Percentiles rank a stretch among this genome's conserved stretches.
phyloP scores from a whole-genome alignment of 1,140 invertebrate species.

The Andrena cerasifolii region DNA sequence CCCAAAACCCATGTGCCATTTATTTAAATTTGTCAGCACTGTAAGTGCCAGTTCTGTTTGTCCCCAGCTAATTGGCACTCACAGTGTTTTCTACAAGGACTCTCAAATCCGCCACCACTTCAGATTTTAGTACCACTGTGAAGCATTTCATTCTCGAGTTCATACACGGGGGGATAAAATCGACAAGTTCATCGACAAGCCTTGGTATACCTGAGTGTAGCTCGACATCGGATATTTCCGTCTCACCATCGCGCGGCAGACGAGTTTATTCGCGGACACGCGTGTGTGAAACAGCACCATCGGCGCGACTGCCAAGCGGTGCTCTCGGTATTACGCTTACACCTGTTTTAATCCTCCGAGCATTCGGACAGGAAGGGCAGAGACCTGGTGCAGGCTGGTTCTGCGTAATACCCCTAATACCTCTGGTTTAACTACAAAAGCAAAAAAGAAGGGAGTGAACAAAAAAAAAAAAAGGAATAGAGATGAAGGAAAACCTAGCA shows the following conservation, averaged over 20 bases:
- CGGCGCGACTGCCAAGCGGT: neutral
- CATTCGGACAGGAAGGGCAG: neutral
- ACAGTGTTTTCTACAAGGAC: too few species aligned
- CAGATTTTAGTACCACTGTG: too few species aligned
- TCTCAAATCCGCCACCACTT: too few species aligned
- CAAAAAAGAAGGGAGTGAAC: neutral
- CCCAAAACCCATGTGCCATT: too few species aligned
- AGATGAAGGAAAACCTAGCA: too few species aligned
- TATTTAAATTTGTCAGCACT: too few species aligned
- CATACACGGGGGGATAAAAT: too few species aligned
- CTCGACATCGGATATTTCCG: neutral
- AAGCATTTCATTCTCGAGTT: neutral
- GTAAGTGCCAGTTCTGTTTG: too few species aligned
- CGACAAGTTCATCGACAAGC: neutral
- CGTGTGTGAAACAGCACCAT: slow-evolving; percentile 6
- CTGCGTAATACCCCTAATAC: slow-evolving; percentile 39
- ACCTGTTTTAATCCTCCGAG: slow-evolving; percentile 52
- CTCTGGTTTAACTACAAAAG: slow-evolving; percentile 7
- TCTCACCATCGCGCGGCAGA: neutral
- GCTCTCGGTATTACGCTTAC: slow-evolving; percentile 41
- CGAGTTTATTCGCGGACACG: slow-evolving; percentile 31
- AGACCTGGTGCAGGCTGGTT: neutral
- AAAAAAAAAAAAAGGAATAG: neutral
- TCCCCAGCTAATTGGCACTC: too few species aligned
- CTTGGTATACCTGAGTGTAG: neutral